A percentile compares a stretch with the other conserved stretches of the same genome.
Conservation (phyloP, 2,888 invertebrate genomes). For the Acleris sparsana region DNA sequence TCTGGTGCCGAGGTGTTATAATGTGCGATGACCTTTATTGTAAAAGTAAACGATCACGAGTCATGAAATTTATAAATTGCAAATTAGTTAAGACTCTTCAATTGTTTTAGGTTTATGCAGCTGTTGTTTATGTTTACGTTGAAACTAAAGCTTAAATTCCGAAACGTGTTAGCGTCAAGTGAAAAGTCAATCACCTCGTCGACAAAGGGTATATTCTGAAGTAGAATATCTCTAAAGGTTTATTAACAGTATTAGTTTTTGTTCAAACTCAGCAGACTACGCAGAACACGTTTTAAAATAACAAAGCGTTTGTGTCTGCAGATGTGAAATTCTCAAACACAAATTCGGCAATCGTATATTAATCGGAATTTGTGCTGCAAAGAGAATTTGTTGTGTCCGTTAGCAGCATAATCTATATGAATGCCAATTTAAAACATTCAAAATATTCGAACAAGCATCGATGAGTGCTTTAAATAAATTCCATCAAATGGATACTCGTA, state of each 20-base stretch:
- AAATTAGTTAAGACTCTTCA: slow-evolving; percentile 20
- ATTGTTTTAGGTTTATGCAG: not conserved
- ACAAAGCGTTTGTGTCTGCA: not conserved
- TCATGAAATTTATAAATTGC: slow-evolving; percentile 14
- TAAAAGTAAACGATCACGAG: not conserved
- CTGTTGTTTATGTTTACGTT: slow-evolving; percentile 17
- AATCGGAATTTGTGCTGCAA: not conserved
- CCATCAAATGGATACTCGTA: slow-evolving; percentile 1
- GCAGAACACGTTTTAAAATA: not conserved
- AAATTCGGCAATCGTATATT: not conserved
- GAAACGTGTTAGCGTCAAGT: slow-evolving; percentile 4
- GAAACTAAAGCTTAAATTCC: not conserved
- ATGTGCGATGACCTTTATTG: too few species aligned
- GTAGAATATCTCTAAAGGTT: slow-evolving; percentile 1
- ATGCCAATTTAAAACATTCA: too few species aligned
- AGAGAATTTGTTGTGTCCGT: not conserved
- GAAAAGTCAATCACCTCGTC: slow-evolving; percentile 15
- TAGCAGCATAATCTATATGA: too few species aligned
- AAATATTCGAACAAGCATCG: slow-evolving; percentile 1
- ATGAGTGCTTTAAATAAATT: slow-evolving; percentile 1
- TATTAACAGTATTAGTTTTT: slow-evolving; percentile 5
- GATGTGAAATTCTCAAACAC: slow-evolving; percentile 2
- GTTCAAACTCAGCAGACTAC: slow-evolving; percentile 11
- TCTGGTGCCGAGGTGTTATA: too few species aligned
- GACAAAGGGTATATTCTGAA: slow-evolving; percentile 4